phyloP scores from a whole-genome alignment of 2,113 vertebrate species.

The Megaptera novaeangliae region DNA sequence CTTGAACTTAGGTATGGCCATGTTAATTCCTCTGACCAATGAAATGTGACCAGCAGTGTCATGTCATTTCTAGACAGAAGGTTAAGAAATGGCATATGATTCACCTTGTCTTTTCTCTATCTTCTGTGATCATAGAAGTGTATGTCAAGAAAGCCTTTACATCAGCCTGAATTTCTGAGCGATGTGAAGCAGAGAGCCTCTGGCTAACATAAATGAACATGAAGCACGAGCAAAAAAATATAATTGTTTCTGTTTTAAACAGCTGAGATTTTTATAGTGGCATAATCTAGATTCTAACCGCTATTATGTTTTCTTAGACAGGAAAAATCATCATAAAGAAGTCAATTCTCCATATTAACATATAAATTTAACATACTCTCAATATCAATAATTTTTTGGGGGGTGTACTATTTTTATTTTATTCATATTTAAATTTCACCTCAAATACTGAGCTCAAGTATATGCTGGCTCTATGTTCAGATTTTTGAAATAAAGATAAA shows the following conservation, averaged over 20 bases:
- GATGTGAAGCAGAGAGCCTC: not conserved
- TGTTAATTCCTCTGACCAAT: not conserved
- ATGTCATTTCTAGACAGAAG: not conserved
- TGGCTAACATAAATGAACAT: not conserved
- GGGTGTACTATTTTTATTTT: not conserved
- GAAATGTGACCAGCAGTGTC: not conserved
- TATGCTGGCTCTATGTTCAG: not conserved
- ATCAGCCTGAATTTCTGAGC: not conserved
- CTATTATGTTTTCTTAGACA: not conserved
- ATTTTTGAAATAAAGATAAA: not conserved
- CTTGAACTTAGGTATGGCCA: not conserved
- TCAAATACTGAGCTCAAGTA: not conserved
- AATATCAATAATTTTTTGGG: not conserved
- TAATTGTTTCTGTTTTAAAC: not conserved
- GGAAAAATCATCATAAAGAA: not conserved
- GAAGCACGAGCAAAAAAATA: not conserved
- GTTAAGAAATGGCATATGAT: not conserved
- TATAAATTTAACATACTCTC: not conserved
- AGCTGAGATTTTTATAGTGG: not conserved
- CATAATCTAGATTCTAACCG: not conserved
- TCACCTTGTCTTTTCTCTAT: not conserved
- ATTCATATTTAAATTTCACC: no score
- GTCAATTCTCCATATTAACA: not conserved
- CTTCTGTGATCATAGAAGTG: not conserved
- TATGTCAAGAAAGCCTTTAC: not conserved